Evolutionary conservation across 2,797 vertebrate species (phyloP), one percentile per base, ranked within the genome.

Genomic region (Hypotaenidia okinawae): DNA sequence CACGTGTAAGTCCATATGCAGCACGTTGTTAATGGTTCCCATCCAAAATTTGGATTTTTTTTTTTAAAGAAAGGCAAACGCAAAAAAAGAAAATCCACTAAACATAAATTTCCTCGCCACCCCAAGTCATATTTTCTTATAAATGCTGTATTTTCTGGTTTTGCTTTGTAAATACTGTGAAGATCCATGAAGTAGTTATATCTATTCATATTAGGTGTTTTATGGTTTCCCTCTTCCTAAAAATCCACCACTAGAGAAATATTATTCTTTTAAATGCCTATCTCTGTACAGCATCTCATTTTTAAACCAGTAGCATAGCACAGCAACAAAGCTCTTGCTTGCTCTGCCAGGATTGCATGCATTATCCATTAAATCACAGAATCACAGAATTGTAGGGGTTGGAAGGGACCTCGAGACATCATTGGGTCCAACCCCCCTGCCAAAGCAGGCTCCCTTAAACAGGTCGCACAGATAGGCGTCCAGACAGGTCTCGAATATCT

Each of bases 81-180:
- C 7, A 19, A 51, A 66, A 45, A 66, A 47, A 66, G 39, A 45
- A 66, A 66, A 45, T 45, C 63, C 41, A 45, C 41, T 30, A 66
- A 45, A 45, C 30, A 64, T 17, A 43, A 16, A 67, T 47, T 67
- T 47, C 23, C 32, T 67, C 43, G 43, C 16, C 15, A 33, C 32
- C 64, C 16, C 32, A 67, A 33, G 32, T 33, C 18, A 64, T 25
- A 12, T 47, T 67, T 47, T 67, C 23, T 67, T 47, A 67, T 16
- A 67, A 47, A 47, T 67, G 64, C 32, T 95, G 95, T 96, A 94
- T 58, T 88, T 91, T 70, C 89, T 94, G 95, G 43, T 67, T 67
- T 67, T 47, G 32, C 64, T 67, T 67, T 67, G 64, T 67, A 67
- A 67, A 67, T 67, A 67, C 43, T 67, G 32, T 67, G 43, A 32